Percentiles rank a stretch among this genome's conserved stretches.
These are phyloP conservation scores for Apamea crenata DNA, from an alignment of 2,888 invertebrate species.

Conservation along the genomic window DNA sequence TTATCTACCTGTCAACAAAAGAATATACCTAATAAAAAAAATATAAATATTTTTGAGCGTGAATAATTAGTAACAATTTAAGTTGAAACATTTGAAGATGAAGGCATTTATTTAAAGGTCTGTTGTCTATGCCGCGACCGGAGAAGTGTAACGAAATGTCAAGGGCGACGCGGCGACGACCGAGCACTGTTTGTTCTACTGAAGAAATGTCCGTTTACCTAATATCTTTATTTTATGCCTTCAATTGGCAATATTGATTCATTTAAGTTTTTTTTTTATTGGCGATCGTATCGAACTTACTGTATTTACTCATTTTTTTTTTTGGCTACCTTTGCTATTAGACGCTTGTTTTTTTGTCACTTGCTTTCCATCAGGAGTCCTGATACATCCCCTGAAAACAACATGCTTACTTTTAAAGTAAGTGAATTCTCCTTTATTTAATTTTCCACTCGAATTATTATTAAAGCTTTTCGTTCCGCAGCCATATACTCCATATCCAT, in stretches of 20 bases:
- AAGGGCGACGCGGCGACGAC: conserved; percentile 75
- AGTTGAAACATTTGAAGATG: conserved; percentile 66
- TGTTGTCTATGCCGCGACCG: conserved; percentile 72
- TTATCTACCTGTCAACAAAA: conserved; percentile 27
- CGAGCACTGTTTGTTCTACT: conserved; percentile 54
- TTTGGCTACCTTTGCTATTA: background rate
- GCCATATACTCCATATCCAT: conserved; percentile 25
- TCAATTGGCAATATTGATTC: conserved; percentile 21
- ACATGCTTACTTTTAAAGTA: conserved; percentile 1
- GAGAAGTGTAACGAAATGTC: conserved; percentile 83
- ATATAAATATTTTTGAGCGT: conserved; percentile 20
- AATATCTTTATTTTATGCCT: conserved; percentile 41
- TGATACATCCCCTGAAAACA: background rate
- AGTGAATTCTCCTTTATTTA: background rate
- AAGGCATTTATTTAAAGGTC: conserved; percentile 75
- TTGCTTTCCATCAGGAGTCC: background rate
- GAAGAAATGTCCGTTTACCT: conserved; percentile 62
- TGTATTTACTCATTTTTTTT: background rate
- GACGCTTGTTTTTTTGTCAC: background rate
- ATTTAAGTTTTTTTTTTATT: background rate
- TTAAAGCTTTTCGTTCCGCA: conserved; percentile 17
- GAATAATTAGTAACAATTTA: conserved; percentile 61
- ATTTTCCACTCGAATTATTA: conserved; percentile 29
- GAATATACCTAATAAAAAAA: conserved; percentile 7
- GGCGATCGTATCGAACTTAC: background rate